Conservation (phyloP, 2,888 invertebrate species). For the Drosophila neutralis region DNA sequence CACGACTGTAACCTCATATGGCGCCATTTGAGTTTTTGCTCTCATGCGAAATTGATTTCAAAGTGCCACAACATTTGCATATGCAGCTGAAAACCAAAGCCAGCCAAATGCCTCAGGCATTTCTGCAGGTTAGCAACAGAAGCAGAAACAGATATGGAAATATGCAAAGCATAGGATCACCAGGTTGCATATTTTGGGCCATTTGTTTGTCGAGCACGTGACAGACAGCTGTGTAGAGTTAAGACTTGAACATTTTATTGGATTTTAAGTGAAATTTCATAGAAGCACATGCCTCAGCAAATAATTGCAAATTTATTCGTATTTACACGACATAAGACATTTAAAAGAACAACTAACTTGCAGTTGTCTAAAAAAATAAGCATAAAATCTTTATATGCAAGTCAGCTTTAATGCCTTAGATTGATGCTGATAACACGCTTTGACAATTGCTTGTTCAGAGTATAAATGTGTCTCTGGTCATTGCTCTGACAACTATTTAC, state of each 20-base stretch:
- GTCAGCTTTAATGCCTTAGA: neutral
- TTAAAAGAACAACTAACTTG: neutral
- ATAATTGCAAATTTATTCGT: constrained; percentile 18
- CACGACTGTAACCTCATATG: constrained; percentile 19
- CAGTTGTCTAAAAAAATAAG: neutral
- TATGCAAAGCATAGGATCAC: constrained; percentile 25
- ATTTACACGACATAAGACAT: neutral
- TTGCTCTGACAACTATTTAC: neutral
- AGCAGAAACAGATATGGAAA: neutral
- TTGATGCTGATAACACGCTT: neutral
- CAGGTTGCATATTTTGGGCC: constrained; percentile 16
- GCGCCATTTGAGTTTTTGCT: constrained; percentile 48
- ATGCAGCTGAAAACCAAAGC: constrained; percentile 8
- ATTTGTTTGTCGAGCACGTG: neutral
- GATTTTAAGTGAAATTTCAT: constrained; percentile 15
- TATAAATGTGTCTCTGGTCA: neutral
- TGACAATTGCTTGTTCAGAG: neutral
- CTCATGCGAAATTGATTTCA: constrained; percentile 52
- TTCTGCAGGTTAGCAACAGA: constrained; percentile 28
- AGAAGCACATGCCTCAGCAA: neutral
- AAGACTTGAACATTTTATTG: neutral
- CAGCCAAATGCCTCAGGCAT: constrained; percentile 7
- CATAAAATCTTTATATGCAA: neutral
- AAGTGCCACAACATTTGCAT: constrained; percentile 39
- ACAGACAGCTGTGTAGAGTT: constrained; percentile 15